A percentile compares a stretch with the other conserved stretches of the same genome.
These are phyloP conservation scores for Xerus inauris DNA, from an alignment of 2,113 vertebrate genomes.

Conservation along the genomic window DNA sequence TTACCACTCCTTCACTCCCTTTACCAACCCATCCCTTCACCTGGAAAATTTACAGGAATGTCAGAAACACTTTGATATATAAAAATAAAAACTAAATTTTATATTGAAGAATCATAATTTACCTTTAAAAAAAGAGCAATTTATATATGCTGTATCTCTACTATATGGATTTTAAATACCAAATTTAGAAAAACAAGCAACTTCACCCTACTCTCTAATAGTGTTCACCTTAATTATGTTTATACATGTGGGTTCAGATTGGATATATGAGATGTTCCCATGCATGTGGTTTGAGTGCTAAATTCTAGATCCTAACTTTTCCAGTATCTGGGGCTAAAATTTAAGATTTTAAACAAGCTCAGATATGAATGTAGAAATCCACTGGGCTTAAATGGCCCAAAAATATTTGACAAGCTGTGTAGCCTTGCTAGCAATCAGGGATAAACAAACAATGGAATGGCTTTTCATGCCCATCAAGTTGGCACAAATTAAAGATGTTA, in stretches of 20 bases:
- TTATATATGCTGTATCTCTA: neutral
- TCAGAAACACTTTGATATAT: neutral
- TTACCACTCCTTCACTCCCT: neutral
- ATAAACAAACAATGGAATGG: slow-evolving; percentile 10
- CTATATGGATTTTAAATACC: neutral
- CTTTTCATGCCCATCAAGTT: slow-evolving; percentile 8
- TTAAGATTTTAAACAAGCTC: slow-evolving; percentile 18
- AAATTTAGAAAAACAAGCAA: slow-evolving; percentile 14
- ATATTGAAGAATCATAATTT: neutral
- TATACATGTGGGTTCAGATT: neutral
- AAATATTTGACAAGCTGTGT: slow-evolving; percentile 15
- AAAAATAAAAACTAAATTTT: slow-evolving; percentile 37
- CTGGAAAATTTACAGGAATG: neutral
- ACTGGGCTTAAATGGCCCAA: neutral
- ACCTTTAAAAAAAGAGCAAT: neutral
- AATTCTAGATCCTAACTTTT: slow-evolving; percentile 44
- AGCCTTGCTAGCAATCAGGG: slow-evolving; percentile 5
- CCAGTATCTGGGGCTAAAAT: slow-evolving; percentile 32
- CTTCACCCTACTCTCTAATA: neutral
- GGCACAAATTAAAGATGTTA: slow-evolving; percentile 35
- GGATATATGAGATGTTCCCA: neutral
- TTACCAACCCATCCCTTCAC: neutral
- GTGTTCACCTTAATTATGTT: neutral
- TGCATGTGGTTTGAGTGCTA: neutral
- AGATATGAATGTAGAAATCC: slow-evolving; percentile 5